Evolutionary conservation across 1,140 invertebrate species (phyloP), one percentile per base, ranked within the genome.

Genomic region (Ips nitidus): DNA sequence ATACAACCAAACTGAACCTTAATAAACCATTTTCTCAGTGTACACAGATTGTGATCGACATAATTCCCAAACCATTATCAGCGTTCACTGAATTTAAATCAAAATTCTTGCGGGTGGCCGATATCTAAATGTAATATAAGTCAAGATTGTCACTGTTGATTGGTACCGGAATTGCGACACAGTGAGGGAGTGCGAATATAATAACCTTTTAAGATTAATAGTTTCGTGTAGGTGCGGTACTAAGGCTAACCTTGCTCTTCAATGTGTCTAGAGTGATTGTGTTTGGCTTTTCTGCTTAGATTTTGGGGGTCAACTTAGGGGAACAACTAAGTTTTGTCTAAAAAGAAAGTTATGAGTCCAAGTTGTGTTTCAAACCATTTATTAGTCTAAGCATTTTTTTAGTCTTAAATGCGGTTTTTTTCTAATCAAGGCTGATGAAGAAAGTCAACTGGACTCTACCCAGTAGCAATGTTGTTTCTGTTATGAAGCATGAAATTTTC

Each of bases 131-230:
- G 45, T 50, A 50, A 50, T 50, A 22, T 22, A 22, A 22, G 22
- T 22, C 22, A 22, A 50, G 1, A 36, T 43, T 60, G 40, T 45
- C 58, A 45, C 58, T 45, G 6, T 50, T 50, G 45, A 50, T 50
- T 3, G 45, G 45, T 50, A 22, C 8, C 8, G 8, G 42, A 22
- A 36, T 60, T 60, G 36, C 42, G 42, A 60, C 42, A 60, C 6
- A 43, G 58, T 42, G 58, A 60, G 58, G 40, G 58, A 60, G 58
- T 60, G 41, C 41, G 8, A 41, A 3, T 58, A 58, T 58, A 60
- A 60, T 45, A 43, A 60, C 4, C 41, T 22, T 45, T 22, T 6
- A 37, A 8, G 41, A 60, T 45, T 60, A 60, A 60, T 60, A 5
- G 58, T 7, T 45, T 60, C 4, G 58, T 60, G 37, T 60, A 37